Evolutionary conservation across 2,888 invertebrate species (phyloP), one percentile per base, ranked within the genome.

Genomic region (Drosophila cognata): DNA sequence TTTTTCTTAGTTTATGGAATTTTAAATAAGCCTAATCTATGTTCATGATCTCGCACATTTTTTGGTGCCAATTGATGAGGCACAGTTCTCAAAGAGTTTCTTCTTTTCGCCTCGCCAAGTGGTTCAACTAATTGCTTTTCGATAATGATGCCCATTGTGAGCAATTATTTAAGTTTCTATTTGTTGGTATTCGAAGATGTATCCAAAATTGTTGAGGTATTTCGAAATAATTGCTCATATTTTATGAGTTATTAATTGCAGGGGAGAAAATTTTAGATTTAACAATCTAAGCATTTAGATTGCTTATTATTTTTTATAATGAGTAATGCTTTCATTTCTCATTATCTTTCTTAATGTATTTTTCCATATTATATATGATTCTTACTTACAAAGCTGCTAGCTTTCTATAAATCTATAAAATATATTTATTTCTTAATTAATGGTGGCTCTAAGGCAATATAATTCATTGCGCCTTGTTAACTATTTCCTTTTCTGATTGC

Each of bases 1-100:
- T 74, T 73, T 73, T 88, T 57, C 68, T 72, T 81, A 87, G 84
- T 85, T 89, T 89, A 85, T 85, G 87, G 82, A 89, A 85, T 84
- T 81, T 74, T 56, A 84, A 85, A 89, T 77, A 89, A 81, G 76
- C 68, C 7, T 59, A 64, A 80, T 67, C 58, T 64, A 70, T 52
- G 56, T 28, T 58, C 76, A 71, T 63, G 57, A 41, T 55, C 63
- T 50, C 57, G 56, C 65, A 52, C 21, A 57, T 46, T 60, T 74
- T 58, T 79, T 35, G 76, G 8, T 70, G 79, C 66, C 74, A 78
- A 71, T 68, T 70, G 65, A 70, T 78, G 78, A 35, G 50, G 57
- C 65, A 64, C 68, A 74, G 51, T 76, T 66, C 63, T 71, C 46
- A 61, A 71, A 57, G 53, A 51, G 58, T 52, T 56, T 58, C 73